Evolutionary conservation across 2,797 vertebrate species (phyloP).

Genomic region (Smutsia gigantea): DNA sequence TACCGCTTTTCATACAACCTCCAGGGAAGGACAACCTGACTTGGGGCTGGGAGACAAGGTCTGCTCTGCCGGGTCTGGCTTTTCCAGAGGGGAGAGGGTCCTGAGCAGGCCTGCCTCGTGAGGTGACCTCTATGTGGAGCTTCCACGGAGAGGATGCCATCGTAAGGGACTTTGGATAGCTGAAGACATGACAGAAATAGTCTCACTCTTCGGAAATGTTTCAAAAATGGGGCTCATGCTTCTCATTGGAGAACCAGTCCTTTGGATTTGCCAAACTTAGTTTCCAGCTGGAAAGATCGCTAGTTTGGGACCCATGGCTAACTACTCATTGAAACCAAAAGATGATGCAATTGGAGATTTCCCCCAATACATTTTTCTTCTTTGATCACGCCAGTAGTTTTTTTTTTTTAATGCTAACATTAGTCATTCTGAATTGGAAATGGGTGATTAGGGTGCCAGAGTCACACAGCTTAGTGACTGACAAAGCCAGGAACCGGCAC

Average conservation of each 20-base stretch:
- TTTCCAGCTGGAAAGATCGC: background rate
- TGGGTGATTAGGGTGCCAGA: too few relatives aligned
- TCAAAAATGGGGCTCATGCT: background rate
- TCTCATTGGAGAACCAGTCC: background rate
- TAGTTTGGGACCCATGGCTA: background rate
- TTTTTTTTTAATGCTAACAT: background rate
- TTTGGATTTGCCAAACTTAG: background rate
- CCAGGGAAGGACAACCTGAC: background rate
- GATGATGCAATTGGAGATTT: background rate
- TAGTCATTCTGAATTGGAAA: background rate
- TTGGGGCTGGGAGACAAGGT: background rate
- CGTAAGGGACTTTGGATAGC: background rate
- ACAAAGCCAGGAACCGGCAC: background rate
- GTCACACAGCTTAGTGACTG: background rate
- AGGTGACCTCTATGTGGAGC: background rate
- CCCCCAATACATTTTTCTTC: background rate
- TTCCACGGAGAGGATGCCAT: background rate
- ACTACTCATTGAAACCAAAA: constrained; percentile 19
- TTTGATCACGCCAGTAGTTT: background rate
- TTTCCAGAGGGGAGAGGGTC: background rate
- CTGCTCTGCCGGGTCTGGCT: background rate
- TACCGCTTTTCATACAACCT: background rate
- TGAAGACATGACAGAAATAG: background rate
- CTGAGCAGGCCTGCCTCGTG: rapidly evolving
- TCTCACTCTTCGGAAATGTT: background rate